phyloP scores from a whole-genome alignment of 2,888 invertebrate genomes.

The Sepiola atlantica region DNA sequence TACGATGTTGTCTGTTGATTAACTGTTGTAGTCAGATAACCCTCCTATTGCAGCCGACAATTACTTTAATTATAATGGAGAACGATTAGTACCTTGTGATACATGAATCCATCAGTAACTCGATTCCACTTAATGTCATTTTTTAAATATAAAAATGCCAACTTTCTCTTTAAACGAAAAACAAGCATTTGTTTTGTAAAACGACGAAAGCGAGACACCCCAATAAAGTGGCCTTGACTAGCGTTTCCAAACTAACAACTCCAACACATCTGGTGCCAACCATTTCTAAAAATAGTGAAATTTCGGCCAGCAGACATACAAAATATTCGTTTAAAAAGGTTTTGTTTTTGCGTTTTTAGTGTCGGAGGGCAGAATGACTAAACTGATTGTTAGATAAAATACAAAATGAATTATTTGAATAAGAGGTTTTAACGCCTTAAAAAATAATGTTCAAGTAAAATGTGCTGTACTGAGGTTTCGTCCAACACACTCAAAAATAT shows the following conservation, averaged over 20 bases:
- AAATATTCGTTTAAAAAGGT: neutral
- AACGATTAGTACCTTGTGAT: too few species aligned
- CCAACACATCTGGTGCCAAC: neutral
- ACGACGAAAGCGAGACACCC: neutral
- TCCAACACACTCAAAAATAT: neutral
- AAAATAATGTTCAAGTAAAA: neutral
- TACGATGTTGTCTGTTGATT: too few species aligned
- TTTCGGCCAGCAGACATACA: neutral
- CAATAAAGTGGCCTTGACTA: neutral
- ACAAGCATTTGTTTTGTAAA: neutral
- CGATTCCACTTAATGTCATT: too few species aligned
- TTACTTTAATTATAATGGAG: too few species aligned
- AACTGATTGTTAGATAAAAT: neutral
- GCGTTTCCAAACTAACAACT: neutral
- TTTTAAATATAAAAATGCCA: too few species aligned
- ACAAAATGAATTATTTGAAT: neutral
- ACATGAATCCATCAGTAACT: too few species aligned
- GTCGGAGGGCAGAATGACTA: neutral
- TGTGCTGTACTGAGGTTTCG: neutral
- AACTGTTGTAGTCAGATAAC: too few species aligned
- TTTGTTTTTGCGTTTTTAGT: neutral
- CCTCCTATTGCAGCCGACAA: too few species aligned
- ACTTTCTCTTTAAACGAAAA: neutral
- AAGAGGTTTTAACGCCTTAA: neutral
- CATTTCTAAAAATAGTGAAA: neutral